Base-by-base conservation (phyloP, 1,140 invertebrate genomes). In the Eueides isabella region DNA sequence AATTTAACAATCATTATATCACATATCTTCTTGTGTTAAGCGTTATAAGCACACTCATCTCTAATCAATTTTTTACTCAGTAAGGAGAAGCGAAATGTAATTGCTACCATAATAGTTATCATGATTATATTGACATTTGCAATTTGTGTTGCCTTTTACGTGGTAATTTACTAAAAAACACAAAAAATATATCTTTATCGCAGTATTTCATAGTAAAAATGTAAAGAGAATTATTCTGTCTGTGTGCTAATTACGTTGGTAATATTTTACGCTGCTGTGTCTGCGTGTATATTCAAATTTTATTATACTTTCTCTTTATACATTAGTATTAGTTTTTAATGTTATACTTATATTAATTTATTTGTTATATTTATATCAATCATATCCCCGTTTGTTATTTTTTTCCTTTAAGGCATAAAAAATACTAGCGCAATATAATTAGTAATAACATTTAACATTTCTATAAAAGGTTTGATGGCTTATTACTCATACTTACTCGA, bases 401-500 rank as follows among this genome's bases (percentile, higher is more conserved):
- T n/a, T n/a, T n/a, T n/a, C n/a, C n/a, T n/a, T n/a, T n/a, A n/a
- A n/a, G n/a, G n/a, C n/a, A n/a, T n/a, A n/a, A n/a, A n/a, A n/a
- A n/a, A n/a, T n/a, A n/a, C n/a, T n/a, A n/a, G n/a, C n/a, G n/a
- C n/a, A n/a, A n/a, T n/a, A n/a, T n/a, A n/a, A n/a, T n/a, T n/a
- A n/a, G n/a, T n/a, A n/a, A n/a, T n/a, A n/a, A n/a, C n/a, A n/a
- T n/a, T n/a, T n/a, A 23, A 55, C 19, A 55, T 23, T 23, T 38
- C 5, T 11, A 38, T 38, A 11, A n/a, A n/a, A 2, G 2, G 14
- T 38, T 55, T 55, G 16, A 23, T 55, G 5, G 0, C 7, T 6
- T 23, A 55, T 55, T 55, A 55, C 19, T 23, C 48, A 55, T 64
- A 75, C 95, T 96, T 94, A 98, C 97, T 96, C 95, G 44, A 96